A percentile compares a stretch with the other conserved stretches of the same genome.
These are phyloP conservation scores for Magallana gigas DNA, from an alignment of 1,140 invertebrate species.

Conservation along the genomic window DNA sequence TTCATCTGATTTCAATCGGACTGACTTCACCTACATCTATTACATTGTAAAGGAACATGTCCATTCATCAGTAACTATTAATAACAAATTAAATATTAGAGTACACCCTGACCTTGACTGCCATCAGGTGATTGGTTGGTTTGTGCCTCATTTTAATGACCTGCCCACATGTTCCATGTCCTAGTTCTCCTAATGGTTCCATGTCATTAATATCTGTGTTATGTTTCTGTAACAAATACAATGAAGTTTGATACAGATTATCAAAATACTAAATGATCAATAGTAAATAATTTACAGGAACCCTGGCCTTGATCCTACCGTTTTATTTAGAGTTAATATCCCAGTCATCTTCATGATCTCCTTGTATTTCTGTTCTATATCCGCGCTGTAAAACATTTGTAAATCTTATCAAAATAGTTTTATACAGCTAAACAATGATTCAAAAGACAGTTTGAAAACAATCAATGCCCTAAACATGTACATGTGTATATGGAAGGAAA, in stretches of 20 bases:
- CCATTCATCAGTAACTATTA: no score
- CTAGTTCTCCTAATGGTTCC: conserved; percentile 92
- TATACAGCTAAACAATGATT: no score
- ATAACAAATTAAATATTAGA: no score
- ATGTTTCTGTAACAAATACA: conserved; percentile 82
- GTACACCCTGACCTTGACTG: conserved; percentile 89
- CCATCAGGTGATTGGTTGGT: conserved; percentile 90
- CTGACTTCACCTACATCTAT: not conserved
- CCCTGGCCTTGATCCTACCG: conserved; percentile 70
- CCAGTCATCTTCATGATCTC: conserved; percentile 92
- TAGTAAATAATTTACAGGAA: no score
- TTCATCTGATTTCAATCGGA: not conserved
- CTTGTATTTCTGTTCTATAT: conserved; percentile 85
- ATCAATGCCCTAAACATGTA: no score
- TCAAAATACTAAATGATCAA: no score
- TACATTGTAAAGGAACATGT: no score
- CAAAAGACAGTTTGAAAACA: no score
- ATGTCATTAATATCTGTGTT: conserved; percentile 92
- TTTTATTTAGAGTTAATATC: conserved; percentile 89
- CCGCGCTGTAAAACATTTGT: conserved; percentile 69
- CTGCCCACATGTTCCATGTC: conserved; percentile 97
- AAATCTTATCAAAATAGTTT: no score
- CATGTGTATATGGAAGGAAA: no score
- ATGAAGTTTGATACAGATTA: no score
- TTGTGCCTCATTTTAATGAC: conserved; percentile 97